These are phyloP conservation scores for Saimiri boliviensis DNA, from an alignment of 2,113 vertebrate genomes.

Conservation along the genomic window DNA sequence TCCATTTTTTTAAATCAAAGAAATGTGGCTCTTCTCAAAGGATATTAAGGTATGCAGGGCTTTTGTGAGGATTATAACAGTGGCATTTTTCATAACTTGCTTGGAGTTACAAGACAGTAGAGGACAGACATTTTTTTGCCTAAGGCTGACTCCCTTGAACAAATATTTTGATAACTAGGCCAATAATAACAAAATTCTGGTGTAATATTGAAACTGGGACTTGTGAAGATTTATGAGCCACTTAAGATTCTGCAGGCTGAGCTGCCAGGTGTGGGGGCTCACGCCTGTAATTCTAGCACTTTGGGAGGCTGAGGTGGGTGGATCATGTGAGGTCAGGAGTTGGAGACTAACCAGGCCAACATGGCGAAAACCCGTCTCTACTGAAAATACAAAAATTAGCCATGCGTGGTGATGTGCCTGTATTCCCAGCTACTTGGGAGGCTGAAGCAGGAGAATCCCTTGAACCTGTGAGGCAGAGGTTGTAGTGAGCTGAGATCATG, in stretches of 20 bases:
- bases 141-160: background rate
- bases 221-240: background rate
- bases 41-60: background rate
- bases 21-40: background rate
- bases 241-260: background rate
- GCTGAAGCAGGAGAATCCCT: too few relatives aligned
- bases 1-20: conserved; percentile 5
- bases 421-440: too few relatives aligned
- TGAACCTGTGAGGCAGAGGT: too few relatives aligned
- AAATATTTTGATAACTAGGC: background rate
- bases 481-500: too few relatives aligned
- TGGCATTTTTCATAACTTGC: background rate
- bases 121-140: background rate
- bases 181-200: background rate
- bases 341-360: too few relatives aligned
- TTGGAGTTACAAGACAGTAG: background rate
- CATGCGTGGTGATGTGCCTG: too few relatives aligned
- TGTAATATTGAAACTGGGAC: background rate
- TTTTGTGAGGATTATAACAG: background rate
- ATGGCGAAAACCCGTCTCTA: too few relatives aligned
- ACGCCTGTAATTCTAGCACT: too few relatives aligned
- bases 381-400: too few relatives aligned
- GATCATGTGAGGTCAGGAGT: too few relatives aligned
- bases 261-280: too few relatives aligned
- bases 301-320: too few relatives aligned